Conservation (phyloP, 2,888 invertebrate species). For the Lochmaea crataegi region DNA sequence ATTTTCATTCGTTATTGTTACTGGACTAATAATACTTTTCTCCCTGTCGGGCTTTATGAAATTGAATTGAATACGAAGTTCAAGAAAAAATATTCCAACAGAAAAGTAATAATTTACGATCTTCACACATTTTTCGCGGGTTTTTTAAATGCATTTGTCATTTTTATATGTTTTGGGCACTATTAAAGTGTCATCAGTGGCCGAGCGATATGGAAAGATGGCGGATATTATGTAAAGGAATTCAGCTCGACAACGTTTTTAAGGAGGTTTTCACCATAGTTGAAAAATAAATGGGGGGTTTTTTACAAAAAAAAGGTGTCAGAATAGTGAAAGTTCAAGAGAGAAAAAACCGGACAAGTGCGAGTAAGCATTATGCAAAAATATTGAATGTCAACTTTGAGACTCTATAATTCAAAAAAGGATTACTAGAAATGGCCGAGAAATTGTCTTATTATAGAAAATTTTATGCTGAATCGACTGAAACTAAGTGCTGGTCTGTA, state of each 20-base stretch:
- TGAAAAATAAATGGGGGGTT: constrained; percentile 9
- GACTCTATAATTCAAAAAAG: too few species aligned
- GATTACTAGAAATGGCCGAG: too few species aligned
- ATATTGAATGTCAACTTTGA: too few species aligned
- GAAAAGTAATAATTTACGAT: constrained; percentile 29
- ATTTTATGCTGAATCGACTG: too few species aligned
- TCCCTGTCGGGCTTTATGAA: not conserved
- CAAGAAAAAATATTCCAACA: not conserved
- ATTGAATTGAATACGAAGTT: not conserved
- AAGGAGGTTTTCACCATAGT: constrained; percentile 13
- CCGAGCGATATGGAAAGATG: constrained; percentile 26
- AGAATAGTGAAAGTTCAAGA: too few species aligned
- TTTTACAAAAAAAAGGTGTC: not conserved
- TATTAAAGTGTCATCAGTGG: constrained; percentile 37
- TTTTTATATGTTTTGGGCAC: constrained; percentile 35
- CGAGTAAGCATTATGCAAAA: too few species aligned
- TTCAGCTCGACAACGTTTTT: constrained; percentile 16
- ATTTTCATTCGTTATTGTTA: too few species aligned
- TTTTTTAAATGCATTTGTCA: constrained; percentile 37
- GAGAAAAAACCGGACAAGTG: too few species aligned
- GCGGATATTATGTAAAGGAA: constrained; percentile 24
- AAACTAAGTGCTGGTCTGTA: too few species aligned
- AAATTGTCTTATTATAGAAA: too few species aligned
- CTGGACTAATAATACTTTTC: not conserved
- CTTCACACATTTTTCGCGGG: constrained; percentile 22